Conservation (phyloP, 2,113 vertebrate species). For the Prunella fulvescens region DNA sequence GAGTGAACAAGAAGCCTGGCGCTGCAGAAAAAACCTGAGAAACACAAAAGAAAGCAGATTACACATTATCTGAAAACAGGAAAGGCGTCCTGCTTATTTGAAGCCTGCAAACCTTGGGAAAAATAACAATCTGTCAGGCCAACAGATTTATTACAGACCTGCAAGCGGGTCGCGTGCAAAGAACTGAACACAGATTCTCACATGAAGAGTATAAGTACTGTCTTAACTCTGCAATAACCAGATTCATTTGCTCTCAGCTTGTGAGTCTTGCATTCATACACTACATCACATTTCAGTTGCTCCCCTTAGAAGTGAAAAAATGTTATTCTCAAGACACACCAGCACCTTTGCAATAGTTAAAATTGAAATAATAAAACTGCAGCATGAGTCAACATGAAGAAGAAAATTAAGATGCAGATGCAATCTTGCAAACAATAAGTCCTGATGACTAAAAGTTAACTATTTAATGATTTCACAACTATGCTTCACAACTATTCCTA, state of each 20-base stretch:
- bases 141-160: neutral
- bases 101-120: neutral
- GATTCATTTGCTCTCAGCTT: neutral
- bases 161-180: neutral
- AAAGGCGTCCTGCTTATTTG: neutral
- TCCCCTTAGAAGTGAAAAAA: no score
- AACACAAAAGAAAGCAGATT: neutral
- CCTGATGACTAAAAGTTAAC: no score
- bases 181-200: neutral
- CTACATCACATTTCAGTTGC: no score
- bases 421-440: no score
- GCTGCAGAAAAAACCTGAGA: neutral
- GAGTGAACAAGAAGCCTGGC: no score
- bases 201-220: neutral
- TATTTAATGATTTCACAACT: no score
- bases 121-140: neutral
- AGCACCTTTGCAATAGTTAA: no score
- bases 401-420: no score
- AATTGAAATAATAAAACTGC: no score
- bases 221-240: neutral
- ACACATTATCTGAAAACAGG: neutral
- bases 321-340: no score
- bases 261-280: neutral
- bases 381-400: no score
- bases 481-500: no score